These are phyloP conservation scores for Triplophysa siluroides DNA, from an alignment of 2,113 vertebrate species.

Conservation along the genomic window DNA sequence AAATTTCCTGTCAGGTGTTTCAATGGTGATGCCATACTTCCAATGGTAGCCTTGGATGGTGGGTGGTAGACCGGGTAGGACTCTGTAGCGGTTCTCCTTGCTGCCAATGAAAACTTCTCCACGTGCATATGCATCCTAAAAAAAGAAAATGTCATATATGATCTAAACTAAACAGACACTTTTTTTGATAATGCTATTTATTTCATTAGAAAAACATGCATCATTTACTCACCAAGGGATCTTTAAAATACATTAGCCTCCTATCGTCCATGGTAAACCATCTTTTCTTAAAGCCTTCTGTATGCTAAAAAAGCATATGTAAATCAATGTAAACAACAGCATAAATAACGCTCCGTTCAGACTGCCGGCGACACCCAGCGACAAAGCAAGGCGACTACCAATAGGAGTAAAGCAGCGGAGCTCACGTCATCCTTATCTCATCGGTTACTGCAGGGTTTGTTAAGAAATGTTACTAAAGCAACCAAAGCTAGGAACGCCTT, in stretches of 20 bases:
- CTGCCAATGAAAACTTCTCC: constrained; percentile 98
- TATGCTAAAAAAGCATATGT: constrained; percentile 76
- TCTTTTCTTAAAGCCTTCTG: constrained; percentile 93
- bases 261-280: constrained; percentile 98
- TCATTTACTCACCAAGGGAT: constrained; percentile 84
- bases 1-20: constrained; percentile 93
- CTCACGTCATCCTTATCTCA: too few species aligned
- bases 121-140: constrained; percentile 90
- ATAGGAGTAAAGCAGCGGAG: too few species aligned
- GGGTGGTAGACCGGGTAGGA: constrained; percentile 83
- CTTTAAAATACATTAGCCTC: constrained; percentile 96
- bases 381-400: too few species aligned
- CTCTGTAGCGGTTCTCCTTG: constrained; percentile 92
- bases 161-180: neutral
- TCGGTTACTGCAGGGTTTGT: too few species aligned
- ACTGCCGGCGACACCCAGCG: too few species aligned
- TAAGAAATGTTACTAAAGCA: too few species aligned
- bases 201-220: neutral
- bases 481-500: too few species aligned
- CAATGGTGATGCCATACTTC: constrained; percentile 92
- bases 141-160: neutral
- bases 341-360: neutral
- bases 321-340: neutral
- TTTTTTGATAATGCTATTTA: neutral
- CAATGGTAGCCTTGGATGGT: constrained; percentile 91